phyloP scores from a whole-genome alignment of 2,888 invertebrate species.

The Chymomyza procnemis region DNA sequence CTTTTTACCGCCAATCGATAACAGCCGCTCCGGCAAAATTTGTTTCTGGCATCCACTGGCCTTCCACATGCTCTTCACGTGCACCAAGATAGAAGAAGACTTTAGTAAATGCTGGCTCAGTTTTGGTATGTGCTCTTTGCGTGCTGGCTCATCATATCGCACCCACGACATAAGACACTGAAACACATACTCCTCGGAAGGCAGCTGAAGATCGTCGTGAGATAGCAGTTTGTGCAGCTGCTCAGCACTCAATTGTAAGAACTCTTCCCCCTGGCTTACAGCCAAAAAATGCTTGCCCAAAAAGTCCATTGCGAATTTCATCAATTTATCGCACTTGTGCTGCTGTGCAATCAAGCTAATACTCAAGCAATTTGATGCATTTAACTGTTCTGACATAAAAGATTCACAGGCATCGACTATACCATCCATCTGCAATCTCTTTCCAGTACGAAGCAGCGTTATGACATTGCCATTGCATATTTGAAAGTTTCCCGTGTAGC shows the following conservation, averaged over 20 bases:
- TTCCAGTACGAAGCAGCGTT: constrained; percentile 90
- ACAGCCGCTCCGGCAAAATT: constrained; percentile 76
- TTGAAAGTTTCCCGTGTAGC: constrained; percentile 90
- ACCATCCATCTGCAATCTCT: constrained; percentile 90
- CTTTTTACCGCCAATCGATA: too few relatives aligned
- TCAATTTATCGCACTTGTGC: constrained; percentile 89
- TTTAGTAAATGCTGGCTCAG: constrained; percentile 84
- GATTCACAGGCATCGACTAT: constrained; percentile 75
- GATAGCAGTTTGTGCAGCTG: constrained; percentile 89
- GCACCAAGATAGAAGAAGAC: constrained; percentile 84
- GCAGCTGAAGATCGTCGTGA: constrained; percentile 95
- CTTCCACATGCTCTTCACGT: constrained; percentile 85
- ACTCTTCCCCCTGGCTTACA: constrained; percentile 79
- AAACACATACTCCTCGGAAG: constrained; percentile 93
- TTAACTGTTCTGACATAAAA: constrained; percentile 89
- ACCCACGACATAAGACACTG: constrained; percentile 93
- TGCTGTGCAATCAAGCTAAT: constrained; percentile 95
- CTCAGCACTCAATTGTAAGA: constrained; percentile 82
- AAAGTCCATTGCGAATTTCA: constrained; percentile 89
- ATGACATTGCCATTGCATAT: constrained; percentile 94
- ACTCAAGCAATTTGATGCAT: constrained; percentile 94
- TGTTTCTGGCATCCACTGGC: constrained; percentile 89
- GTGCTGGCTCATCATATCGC: constrained; percentile 85
- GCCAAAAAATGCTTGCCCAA: constrained; percentile 91
- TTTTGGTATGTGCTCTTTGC: constrained; percentile 85